Base-by-base conservation (phyloP, 2,888 invertebrate genomes). In the Tetrapedia diversipes region DNA sequence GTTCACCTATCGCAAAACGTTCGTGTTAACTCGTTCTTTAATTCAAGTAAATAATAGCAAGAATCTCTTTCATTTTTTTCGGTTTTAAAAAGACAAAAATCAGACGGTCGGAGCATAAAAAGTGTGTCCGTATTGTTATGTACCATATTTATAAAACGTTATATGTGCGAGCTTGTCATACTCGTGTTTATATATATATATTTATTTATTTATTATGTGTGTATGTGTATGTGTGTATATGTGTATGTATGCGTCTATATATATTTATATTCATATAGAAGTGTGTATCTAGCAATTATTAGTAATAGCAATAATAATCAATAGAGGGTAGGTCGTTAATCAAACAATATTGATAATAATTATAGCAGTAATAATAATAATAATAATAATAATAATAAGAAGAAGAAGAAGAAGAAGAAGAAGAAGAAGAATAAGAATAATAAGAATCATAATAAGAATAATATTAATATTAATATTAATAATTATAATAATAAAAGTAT, bases 301-400 rank as follows among this genome's bases (percentile, higher is more conserved):
- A 90, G 87, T 88, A 89, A 84, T 89, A 89, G 88, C 87, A 70
- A 86, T 86, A 86, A 87, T 87, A 86, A 85, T 85, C 86, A 87
- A 88, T 88, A 79, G 81, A 86, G 73, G 74, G 56, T 74, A 66
- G 78, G 68, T 73, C 77, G 83, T 86, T 85, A 87, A 88, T 86
- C 82, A 86, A 88, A 86, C 79, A 79, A 86, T 87, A 88, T 84
- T 82, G 81, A 86, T 84, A 85, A 83, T 86, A 65, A 67, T 83
- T 69, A 54, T 80, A 82, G 77, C 78, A 77, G 64, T 84, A 77
- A 54, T 39, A 68, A 70, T 78, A 81, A 82, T 81, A 85, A 86
- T 79, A 79, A 80, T 73, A 81, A 81, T 76, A 83, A 74, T 81
- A 77, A 66, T 75, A 76, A 79, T 79, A 82, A 80, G 74, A 71